Conservation (phyloP, 2,113 vertebrate species). For the Plecotus auritus region DNA sequence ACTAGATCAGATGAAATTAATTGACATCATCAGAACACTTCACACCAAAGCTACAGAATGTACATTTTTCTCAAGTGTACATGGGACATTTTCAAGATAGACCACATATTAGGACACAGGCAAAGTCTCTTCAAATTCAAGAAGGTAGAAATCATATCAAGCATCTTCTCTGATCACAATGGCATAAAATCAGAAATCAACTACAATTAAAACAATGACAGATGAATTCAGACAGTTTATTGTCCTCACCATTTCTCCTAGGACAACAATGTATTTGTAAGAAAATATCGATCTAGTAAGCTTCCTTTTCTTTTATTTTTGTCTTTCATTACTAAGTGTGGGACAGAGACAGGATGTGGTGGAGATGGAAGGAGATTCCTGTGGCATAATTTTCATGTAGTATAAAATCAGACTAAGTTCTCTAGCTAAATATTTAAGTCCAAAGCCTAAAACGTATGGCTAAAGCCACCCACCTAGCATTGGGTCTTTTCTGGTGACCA, state of each 20-base stretch:
- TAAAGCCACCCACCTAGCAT: background rate
- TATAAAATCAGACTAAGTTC: background rate
- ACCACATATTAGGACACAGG: too few species aligned
- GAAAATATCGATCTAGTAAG: background rate
- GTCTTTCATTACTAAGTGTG: background rate
- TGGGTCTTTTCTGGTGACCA: background rate
- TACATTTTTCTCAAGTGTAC: too few species aligned
- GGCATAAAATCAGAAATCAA: too few species aligned
- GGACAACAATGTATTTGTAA: background rate
- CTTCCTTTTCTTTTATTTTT: background rate
- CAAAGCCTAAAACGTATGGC: background rate
- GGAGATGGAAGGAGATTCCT: background rate
- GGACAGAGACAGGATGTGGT: background rate
- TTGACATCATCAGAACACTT: too few species aligned
- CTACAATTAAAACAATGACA: background rate
- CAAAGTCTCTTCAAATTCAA: too few species aligned
- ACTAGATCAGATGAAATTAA: too few species aligned
- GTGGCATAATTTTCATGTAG: background rate
- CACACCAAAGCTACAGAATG: too few species aligned
- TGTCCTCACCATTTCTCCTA: background rate
- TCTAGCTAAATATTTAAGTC: background rate
- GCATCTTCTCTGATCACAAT: too few species aligned
- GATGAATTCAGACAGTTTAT: background rate
- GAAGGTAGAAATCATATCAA: too few species aligned
- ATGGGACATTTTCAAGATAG: too few species aligned